Evolutionary conservation across 1,140 invertebrate species (phyloP), one percentile per base, ranked within the genome.

Genomic region (Drosophila persimilis): DNA sequence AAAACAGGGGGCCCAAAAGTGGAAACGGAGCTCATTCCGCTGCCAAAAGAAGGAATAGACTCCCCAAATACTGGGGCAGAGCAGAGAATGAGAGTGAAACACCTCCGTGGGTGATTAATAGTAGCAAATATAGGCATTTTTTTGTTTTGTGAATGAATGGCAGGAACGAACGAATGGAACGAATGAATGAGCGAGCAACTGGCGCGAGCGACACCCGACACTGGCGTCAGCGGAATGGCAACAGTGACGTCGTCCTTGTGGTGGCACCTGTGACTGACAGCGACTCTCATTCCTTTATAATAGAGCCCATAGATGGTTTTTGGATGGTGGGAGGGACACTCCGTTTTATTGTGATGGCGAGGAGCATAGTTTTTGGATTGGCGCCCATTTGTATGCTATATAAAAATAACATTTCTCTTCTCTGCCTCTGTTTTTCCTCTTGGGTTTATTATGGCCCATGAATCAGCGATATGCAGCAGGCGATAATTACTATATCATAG

Each of bases 81-180:
- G 2, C 0, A 13, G 35, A 39, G 35, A 11, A 29, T 8, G 45
- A 43, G 47, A 41, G n/a, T 52, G 13, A 17, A 50, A 26, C 35
- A 39, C 11, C 35, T 39, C 35, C 11, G 11, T 4, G 22, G n/a
- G 31, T 84, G 81, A 84, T 84, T 84, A 84, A 84, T 84, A 84
- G 73, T 77, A 58, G 67, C 62, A 39, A 86, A 73, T 39, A 39
- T 39, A 39, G 4, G 4, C 13, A 13, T 13, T 13, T 39, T 39
- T 39, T 73, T 85, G 67, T 56, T 80, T 84, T 86, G 73, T 85
- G 80, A 85, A 85, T 83, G 79, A 83, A 83, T 39, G 24, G 24
- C 24, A 26, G 24, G 24, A 26, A 26, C 4, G 11, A 11, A 39
- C 5, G 35, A 39, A 20, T 20, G 20, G 20, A 39, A 5, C 73